Evolutionary conservation across 2,888 invertebrate genomes (phyloP).

Genomic region (Auanema sp.): DNA sequence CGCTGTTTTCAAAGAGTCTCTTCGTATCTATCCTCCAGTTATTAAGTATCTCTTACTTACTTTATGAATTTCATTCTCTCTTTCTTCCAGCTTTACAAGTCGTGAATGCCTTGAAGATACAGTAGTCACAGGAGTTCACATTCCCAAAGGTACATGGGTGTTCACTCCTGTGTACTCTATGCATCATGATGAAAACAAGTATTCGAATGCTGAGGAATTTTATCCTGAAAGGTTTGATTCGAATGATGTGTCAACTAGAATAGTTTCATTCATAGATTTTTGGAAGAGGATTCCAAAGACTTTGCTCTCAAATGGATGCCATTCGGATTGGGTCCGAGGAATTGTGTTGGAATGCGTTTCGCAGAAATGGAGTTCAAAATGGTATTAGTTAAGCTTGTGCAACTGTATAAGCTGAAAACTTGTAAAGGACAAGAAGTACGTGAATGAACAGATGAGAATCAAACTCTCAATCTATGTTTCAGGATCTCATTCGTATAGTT

Average conservation of each 20-base stretch:
- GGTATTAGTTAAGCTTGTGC: slow-evolving; percentile 40
- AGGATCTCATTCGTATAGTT: slow-evolving; percentile 8
- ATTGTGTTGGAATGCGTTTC: slow-evolving; percentile 59
- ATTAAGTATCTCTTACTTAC: slow-evolving; percentile 28
- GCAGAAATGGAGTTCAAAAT: slow-evolving; percentile 60
- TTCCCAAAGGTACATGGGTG: slow-evolving; percentile 34
- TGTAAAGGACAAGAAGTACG: slow-evolving; percentile 19
- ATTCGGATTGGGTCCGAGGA: slow-evolving; percentile 58
- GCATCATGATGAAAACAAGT: slow-evolving; percentile 32
- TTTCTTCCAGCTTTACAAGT: slow-evolving; percentile 40
- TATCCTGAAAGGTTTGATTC: slow-evolving; percentile 44
- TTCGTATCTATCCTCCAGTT: slow-evolving; percentile 56
- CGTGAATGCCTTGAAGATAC: slow-evolving; percentile 42
- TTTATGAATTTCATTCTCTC: background rate
- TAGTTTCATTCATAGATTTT: slow-evolving; percentile 19
- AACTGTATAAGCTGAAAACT: slow-evolving; percentile 26
- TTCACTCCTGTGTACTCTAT: slow-evolving; percentile 28
- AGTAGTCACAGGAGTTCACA: slow-evolving; percentile 32
- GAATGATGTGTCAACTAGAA: background rate
- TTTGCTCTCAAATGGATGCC: slow-evolving; percentile 51
- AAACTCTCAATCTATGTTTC: background rate
- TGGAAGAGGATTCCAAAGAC: slow-evolving; percentile 25
- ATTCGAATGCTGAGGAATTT: slow-evolving; percentile 51
- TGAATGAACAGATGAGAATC: too few species aligned
- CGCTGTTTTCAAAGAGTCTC: slow-evolving; percentile 56